Evolutionary conservation across 2,113 vertebrate species (phyloP), one percentile per base, ranked within the genome.

Genomic region (Nibea coibor): DNA sequence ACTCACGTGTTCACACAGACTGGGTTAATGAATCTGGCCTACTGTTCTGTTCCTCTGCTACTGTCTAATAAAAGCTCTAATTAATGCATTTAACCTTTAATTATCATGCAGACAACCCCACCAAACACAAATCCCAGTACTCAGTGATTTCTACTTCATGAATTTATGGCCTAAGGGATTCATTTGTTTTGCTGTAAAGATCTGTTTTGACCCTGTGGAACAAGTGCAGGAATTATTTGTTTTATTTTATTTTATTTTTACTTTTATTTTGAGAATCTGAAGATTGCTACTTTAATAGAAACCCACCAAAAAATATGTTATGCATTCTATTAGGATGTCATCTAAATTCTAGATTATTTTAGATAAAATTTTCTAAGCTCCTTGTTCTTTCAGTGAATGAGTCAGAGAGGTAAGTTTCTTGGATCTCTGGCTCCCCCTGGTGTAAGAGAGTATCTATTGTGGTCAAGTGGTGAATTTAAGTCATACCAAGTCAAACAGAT

Each of bases 21-120:
- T 4, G 53, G 63, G 75, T 87, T 87, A 85, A 87, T 89, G 72
- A 85, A 17, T 87, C 45, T 68, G 73, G 1, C 43, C 73, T 24
- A 0, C 45, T 77, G 64, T 56, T 77, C 43, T 72, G 20, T 66
- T 66, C n/a, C 51, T 35, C 16, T 72, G 48, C 15, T 72, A 15
- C 28, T 65, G 31, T 69, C 63, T 59, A 63, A 73, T 50, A 48
- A 53, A 63, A 65, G 10, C 2, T 8, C 2, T 76, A 74, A 81
- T 82, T 77, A 31, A 73, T n/a, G 39, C 24, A 31, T 82, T 84
- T 72, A 77, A 80, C 78, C 59, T 80, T 82, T 65, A 17, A 42
- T 50, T 61, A 78, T 63, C 47, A 69, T 35, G 20, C 53, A 62
- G 59, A 59, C 39, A 53, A 35, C 16, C 43, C 11, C 16, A 20